Evolutionary conservation across 2,113 vertebrate species (phyloP).

Genomic region (Tetrax tetrax): DNA sequence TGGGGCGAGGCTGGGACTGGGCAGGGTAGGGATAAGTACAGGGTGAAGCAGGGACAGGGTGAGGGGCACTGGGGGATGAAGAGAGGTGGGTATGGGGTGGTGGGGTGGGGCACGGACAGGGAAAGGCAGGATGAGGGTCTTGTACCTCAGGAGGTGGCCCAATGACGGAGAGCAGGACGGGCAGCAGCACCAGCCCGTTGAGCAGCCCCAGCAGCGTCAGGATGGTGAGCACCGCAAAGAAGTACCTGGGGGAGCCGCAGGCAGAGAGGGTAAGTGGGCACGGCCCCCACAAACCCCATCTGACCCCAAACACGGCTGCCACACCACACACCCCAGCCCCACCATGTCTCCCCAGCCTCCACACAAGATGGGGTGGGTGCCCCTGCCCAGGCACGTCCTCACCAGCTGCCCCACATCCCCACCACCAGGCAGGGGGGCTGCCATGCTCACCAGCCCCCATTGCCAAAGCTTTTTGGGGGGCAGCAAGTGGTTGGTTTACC

Average conservation of each 20-base stretch:
- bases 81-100: background rate
- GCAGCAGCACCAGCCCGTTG: constrained; percentile 93
- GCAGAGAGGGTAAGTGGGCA: background rate
- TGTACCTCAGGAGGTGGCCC: constrained; percentile 91
- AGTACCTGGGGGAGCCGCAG: constrained; percentile 79
- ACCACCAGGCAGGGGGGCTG: rapidly evolving
- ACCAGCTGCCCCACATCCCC: background rate
- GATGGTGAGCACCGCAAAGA: constrained; percentile 93
- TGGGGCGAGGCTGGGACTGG: rapidly evolving
- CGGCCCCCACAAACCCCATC: background rate
- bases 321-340: background rate
- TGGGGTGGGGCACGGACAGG: background rate
- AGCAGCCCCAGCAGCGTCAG: constrained; percentile 92
- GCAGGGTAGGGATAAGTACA: background rate
- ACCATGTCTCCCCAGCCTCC: background rate
- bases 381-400: background rate
- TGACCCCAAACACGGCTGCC: background rate
- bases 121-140: background rate
- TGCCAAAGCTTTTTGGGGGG: background rate
- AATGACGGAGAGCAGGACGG: constrained; percentile 91
- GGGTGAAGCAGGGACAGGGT: background rate
- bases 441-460: background rate
- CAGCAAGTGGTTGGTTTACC: background rate
- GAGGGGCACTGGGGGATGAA: background rate
- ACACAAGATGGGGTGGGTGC: background rate